phyloP scores from a whole-genome alignment of 1,140 invertebrate species.

The Cyrtorhinus lividipennis region DNA sequence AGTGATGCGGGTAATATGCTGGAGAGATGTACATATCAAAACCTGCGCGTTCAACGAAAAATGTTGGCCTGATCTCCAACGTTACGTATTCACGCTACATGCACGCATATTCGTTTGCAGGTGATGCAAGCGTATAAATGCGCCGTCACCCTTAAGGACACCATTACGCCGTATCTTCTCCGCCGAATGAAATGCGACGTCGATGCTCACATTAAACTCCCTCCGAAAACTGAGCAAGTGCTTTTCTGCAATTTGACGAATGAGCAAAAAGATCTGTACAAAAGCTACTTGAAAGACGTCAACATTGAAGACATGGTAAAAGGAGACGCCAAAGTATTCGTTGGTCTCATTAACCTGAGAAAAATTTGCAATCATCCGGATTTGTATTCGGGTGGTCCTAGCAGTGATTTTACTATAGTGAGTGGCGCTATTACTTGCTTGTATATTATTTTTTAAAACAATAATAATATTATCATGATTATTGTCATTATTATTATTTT shows the following conservation, averaged over 20 bases:
- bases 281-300: conserved; percentile 59
- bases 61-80: too few species aligned
- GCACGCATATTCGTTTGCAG: too few species aligned
- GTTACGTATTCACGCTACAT: too few species aligned
- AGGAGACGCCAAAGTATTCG: conserved; percentile 57
- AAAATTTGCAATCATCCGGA: conserved; percentile 98
- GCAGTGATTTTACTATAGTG: conserved; percentile 19
- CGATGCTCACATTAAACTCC: conserved; percentile 63
- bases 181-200: conserved; percentile 85
- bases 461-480: too few species aligned
- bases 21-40: too few species aligned
- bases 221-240: conserved; percentile 90
- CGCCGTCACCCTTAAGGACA: conserved; percentile 68
- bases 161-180: conserved; percentile 86
- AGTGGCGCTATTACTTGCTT: too few species aligned
- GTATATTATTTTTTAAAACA: too few species aligned
- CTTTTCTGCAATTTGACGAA: conserved; percentile 82
- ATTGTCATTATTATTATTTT: too few species aligned
- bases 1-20: too few species aligned
- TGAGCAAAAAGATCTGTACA: conserved; percentile 71
- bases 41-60: too few species aligned
- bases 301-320: conserved; percentile 48
- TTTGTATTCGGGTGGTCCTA: conserved; percentile 52
- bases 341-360: conserved; percentile 71
- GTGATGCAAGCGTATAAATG: conserved; percentile 83